Evolutionary conservation across 2,113 vertebrate genomes (phyloP).

Genomic region (Gnathonemus echidnorhynchus): DNA sequence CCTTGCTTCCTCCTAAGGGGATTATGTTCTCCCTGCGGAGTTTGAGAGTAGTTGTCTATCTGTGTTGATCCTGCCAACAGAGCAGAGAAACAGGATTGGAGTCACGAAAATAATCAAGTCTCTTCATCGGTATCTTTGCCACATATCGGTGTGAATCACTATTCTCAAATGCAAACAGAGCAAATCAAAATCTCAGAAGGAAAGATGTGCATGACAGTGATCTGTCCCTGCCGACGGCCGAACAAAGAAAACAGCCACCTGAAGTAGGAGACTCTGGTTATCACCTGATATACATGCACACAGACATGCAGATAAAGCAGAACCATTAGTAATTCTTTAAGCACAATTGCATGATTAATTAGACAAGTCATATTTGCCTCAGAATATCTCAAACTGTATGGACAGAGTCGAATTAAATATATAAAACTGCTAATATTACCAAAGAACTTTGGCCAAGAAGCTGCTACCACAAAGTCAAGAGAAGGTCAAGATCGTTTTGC

Average conservation of each 20-base stretch:
- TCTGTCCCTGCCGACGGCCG: not conserved
- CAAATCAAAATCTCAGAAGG: not conserved
- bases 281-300: not conserved
- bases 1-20: conserved; percentile 37
- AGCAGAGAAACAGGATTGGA: conserved; percentile 60
- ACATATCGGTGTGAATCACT: not conserved
- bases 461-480: not conserved
- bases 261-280: not conserved
- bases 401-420: not conserved
- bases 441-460: not conserved
- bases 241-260: not conserved
- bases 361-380: not conserved
- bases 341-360: not conserved
- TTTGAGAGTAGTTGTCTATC: conserved; percentile 59
- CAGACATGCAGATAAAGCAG: not conserved
- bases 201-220: not conserved
- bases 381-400: not conserved
- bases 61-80: conserved; percentile 63
- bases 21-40: conserved; percentile 61
- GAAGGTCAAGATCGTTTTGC: not conserved
- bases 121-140: conserved; percentile 1
- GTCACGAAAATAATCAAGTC: conserved; percentile 35
- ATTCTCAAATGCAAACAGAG: not conserved
- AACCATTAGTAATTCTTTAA: not conserved
- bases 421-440: not conserved